phyloP scores from a whole-genome alignment of 2,888 invertebrate species.

The Dioctria linearis region DNA sequence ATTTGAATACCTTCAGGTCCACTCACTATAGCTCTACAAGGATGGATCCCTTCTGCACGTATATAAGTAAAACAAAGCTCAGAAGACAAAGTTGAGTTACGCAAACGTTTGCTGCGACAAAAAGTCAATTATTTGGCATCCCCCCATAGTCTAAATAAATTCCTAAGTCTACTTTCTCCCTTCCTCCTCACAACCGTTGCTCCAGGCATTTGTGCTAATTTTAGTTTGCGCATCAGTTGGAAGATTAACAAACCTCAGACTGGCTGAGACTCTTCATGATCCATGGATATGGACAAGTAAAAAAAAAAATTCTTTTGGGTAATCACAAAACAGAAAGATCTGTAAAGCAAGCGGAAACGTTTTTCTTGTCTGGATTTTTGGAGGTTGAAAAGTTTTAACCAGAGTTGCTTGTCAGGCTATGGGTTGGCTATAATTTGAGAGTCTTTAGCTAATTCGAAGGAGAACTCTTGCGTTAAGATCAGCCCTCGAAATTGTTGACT shows the following conservation, averaged over 20 bases:
- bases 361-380: slow-evolving; percentile 8
- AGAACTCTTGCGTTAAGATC: slow-evolving; percentile 7
- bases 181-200: not conserved
- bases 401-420: not conserved
- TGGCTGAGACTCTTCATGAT: not conserved
- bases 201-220: slow-evolving; percentile 26
- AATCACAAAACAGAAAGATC: slow-evolving; percentile 20
- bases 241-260: slow-evolving; percentile 2
- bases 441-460: slow-evolving; percentile 42
- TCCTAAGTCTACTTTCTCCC: too few species aligned
- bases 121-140: slow-evolving; percentile 43
- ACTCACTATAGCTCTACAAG: not conserved
- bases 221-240: not conserved
- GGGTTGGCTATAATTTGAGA: slow-evolving; percentile 30
- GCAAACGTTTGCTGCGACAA: slow-evolving; percentile 40
- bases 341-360: slow-evolving; percentile 33
- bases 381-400: slow-evolving; percentile 31
- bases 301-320: slow-evolving; percentile 27
- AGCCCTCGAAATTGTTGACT: not conserved
- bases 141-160: too few species aligned
- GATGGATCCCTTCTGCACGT: not conserved
- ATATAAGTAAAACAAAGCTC: not conserved
- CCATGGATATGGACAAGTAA: not conserved
- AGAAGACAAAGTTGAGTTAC: slow-evolving; percentile 7
- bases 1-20: slow-evolving; percentile 34